Conservation (phyloP, 2,888 invertebrate genomes). For the Alviniconcha strummeri region DNA sequence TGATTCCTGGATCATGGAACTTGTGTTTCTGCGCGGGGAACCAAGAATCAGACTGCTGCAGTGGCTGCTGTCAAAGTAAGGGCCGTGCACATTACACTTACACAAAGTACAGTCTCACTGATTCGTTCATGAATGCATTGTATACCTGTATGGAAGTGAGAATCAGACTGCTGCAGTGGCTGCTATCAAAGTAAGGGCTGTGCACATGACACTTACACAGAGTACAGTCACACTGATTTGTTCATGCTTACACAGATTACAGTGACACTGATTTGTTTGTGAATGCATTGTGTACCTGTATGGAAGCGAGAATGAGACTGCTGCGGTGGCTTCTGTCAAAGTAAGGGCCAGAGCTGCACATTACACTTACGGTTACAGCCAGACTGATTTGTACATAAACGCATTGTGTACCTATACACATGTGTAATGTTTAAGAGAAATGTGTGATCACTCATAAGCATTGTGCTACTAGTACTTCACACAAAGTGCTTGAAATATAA, state of each 20-base stretch:
- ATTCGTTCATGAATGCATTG: neutral
- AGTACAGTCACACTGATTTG: neutral
- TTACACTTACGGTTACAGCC: neutral
- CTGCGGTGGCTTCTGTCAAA: too few species aligned
- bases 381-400: neutral
- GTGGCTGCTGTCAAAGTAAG: conserved; percentile 67
- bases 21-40: conserved; percentile 67
- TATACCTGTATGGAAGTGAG: too few species aligned
- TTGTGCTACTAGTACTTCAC: too few species aligned
- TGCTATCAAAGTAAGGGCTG: too few species aligned
- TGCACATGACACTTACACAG: too few species aligned
- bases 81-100: neutral
- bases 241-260: too few species aligned
- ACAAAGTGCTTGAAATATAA: too few species aligned
- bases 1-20: conserved; percentile 64
- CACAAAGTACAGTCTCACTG: neutral
- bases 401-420: neutral
- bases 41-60: conserved; percentile 64
- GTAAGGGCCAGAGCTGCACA: too few species aligned
- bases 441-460: too few species aligned
- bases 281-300: neutral
- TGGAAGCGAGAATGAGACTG: too few species aligned
- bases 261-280: neutral
- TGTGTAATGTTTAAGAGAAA: too few species aligned
- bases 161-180: too few species aligned